Evolutionary conservation across 1,140 invertebrate species (phyloP).

Genomic region (Zaprionus inermis): DNA sequence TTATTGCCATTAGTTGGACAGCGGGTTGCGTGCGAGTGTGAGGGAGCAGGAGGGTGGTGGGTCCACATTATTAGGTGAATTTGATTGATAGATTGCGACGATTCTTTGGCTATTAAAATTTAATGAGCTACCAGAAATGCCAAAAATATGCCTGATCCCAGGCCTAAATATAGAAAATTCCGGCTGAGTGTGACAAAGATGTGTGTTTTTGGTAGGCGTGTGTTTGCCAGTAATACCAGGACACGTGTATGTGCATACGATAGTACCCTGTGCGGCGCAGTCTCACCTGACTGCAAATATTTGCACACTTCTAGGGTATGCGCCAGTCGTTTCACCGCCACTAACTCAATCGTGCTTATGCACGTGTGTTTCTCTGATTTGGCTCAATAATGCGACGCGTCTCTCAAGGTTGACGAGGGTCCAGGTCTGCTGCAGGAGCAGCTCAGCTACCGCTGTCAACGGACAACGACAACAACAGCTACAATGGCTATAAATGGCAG

Average conservation of each 20-base stretch:
- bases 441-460: constrained; percentile 35
- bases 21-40: no score
- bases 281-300: neutral
- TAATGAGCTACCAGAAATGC: constrained; percentile 48
- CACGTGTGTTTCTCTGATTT: constrained; percentile 31
- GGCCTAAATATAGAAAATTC: neutral
- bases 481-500: constrained; percentile 33
- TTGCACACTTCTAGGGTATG: constrained; percentile 1
- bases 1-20: constrained; percentile 42
- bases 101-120: constrained; percentile 50
- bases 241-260: neutral
- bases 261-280: neutral
- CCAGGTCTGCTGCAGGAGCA: constrained; percentile 3
- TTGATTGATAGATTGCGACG: constrained; percentile 71
- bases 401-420: constrained; percentile 44
- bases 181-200: neutral
- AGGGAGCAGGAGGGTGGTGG: neutral
- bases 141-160: constrained; percentile 27
- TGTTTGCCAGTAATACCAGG: no score
- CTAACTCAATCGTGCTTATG: neutral
- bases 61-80: constrained; percentile 52
- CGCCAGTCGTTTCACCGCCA: neutral
- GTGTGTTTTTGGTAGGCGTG: constrained; percentile 3
- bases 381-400: constrained; percentile 46
- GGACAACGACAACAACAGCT: constrained; percentile 22